These are phyloP conservation scores for Centrocercus urophasianus DNA, from an alignment of 2,113 vertebrate genomes.

Conservation along the genomic window DNA sequence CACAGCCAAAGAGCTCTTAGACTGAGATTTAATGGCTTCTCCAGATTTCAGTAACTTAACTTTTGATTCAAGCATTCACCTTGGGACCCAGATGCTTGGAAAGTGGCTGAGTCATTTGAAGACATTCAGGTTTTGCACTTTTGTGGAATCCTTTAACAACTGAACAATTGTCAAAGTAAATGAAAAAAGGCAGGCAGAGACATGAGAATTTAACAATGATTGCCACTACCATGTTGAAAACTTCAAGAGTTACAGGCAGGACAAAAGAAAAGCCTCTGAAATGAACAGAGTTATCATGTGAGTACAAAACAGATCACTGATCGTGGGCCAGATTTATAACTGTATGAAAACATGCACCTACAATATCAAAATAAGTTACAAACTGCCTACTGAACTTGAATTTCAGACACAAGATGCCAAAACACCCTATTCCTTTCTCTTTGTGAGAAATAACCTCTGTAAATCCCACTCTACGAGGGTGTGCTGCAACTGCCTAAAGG, in stretches of 20 bases:
- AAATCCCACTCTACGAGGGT: neutral
- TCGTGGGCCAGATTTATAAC: neutral
- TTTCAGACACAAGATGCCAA: neutral
- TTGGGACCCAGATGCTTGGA: constrained; percentile 30
- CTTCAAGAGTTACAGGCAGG: neutral
- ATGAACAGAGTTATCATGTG: neutral
- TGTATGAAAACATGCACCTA: neutral
- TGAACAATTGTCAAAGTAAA: constrained; percentile 59
- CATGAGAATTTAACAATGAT: constrained; percentile 28
- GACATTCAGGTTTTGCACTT: constrained; percentile 48
- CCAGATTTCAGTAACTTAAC: constrained; percentile 47
- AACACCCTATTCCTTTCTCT: neutral
- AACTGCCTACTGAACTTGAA: neutral
- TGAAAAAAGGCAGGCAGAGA: constrained; percentile 42
- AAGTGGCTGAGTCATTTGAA: constrained; percentile 30
- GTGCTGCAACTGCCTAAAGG: neutral
- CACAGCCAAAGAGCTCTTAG: constrained; percentile 52
- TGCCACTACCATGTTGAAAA: neutral
- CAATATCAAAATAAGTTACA: neutral
- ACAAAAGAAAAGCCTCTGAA: neutral
- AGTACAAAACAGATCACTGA: neutral
- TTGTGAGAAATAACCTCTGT: neutral
- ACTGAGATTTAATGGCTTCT: constrained; percentile 54
- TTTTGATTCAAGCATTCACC: constrained; percentile 63
- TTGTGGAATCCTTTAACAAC: constrained; percentile 23